A percentile compares a stretch with the other conserved stretches of the same genome.
These are phyloP conservation scores for Heteromyza rotundicornis DNA, from an alignment of 2,888 invertebrate genomes.

Conservation along the genomic window DNA sequence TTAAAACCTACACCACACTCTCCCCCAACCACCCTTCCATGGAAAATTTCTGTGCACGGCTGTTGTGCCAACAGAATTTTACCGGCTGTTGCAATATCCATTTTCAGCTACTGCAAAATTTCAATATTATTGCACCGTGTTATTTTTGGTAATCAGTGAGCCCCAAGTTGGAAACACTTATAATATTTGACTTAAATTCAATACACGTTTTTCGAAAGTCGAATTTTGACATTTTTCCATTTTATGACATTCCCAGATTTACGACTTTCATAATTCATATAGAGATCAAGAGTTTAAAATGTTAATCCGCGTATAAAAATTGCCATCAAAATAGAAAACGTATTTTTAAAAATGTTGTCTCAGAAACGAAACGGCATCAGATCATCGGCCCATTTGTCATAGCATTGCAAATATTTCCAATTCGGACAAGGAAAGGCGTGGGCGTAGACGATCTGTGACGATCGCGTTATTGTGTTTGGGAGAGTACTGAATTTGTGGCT, in stretches of 20 bases:
- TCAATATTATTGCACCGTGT: no score
- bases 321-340: constrained; percentile 37
- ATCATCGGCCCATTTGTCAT: not conserved
- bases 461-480: not conserved
- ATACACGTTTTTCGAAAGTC: no score
- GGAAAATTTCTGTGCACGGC: no score
- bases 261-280: not conserved
- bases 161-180: no score
- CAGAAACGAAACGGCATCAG: not conserved
- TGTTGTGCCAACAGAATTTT: no score
- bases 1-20: no score
- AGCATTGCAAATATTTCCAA: not conserved
- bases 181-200: no score
- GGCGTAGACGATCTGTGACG: not conserved
- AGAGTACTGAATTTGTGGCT: not conserved
- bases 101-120: no score
- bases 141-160: no score
- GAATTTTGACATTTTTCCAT: no score
- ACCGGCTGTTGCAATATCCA: no score
- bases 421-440: not conserved
- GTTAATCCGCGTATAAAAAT: constrained; percentile 46
- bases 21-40: no score
- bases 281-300: constrained; percentile 39
- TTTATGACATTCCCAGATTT: not conserved
- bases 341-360: not conserved